Evolutionary conservation across 2,888 invertebrate genomes (phyloP).

Genomic region (Harmothoe impar): DNA sequence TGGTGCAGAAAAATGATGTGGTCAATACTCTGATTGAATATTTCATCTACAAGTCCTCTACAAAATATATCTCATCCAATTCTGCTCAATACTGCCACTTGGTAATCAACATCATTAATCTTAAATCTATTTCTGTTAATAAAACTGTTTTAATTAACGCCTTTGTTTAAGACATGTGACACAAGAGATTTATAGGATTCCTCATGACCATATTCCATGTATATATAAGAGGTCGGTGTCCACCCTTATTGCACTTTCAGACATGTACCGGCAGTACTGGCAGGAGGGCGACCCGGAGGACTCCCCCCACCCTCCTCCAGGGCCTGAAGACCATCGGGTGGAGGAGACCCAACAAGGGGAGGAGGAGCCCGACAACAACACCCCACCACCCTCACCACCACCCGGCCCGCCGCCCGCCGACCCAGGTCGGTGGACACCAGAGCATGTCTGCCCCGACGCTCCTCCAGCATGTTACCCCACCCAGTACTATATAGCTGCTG

Average conservation of each 20-base stretch:
- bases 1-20: too few species aligned
- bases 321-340: background rate
- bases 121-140: too few species aligned
- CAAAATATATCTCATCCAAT: too few species aligned
- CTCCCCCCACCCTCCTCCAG: conserved; percentile 9
- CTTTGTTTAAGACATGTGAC: too few species aligned
- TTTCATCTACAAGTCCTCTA: too few species aligned
- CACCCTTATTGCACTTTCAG: background rate
- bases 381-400: conserved; percentile 25
- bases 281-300: background rate
- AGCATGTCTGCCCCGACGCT: conserved; percentile 31
- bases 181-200: too few species aligned
- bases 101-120: too few species aligned
- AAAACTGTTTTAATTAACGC: too few species aligned
- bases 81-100: too few species aligned
- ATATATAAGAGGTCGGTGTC: background rate
- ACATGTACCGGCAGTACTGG: conserved; percentile 47
- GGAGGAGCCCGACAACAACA: background rate
- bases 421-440: conserved; percentile 56
- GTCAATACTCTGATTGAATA: too few species aligned
- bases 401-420: background rate
- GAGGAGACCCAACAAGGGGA: background rate
- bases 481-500: background rate
- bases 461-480: conserved; percentile 25
- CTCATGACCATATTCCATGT: background rate